Conservation (phyloP, 2,797 vertebrate genomes). For the Poecilia gillii region DNA sequence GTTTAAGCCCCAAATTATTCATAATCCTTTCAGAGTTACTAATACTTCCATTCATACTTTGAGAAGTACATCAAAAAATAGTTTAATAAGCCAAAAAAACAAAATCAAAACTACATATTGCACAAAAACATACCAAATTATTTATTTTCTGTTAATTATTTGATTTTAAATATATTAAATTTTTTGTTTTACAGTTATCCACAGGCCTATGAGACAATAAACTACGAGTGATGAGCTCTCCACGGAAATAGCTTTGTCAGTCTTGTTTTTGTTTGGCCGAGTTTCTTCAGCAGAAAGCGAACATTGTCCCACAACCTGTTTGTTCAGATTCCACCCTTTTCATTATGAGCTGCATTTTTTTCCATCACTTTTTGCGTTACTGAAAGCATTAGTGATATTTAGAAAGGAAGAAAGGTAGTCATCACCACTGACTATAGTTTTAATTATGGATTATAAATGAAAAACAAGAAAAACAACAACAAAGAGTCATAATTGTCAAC, state of each 20-base stretch:
- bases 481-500: background rate
- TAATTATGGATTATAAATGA: background rate
- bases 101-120: background rate
- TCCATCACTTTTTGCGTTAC: background rate
- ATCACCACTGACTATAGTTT: slow-evolving; percentile 2
- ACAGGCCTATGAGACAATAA: background rate
- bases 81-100: background rate
- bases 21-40: background rate
- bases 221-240: slow-evolving; percentile 3
- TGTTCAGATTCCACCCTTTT: slow-evolving; percentile 22
- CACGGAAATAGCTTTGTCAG: background rate
- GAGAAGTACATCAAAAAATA: background rate
- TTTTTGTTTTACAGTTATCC: background rate
- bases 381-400: background rate
- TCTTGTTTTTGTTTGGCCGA: background rate
- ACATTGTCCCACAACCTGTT: slow-evolving; percentile 50
- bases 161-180: background rate
- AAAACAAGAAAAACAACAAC: background rate
- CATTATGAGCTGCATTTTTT: background rate
- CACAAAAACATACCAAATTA: background rate
- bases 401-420: background rate
- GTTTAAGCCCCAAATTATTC: background rate
- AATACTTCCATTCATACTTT: background rate
- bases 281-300: slow-evolving; percentile 10
- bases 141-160: background rate